Conservation (phyloP, 2,113 vertebrate genomes). For the Spea bombifrons region DNA sequence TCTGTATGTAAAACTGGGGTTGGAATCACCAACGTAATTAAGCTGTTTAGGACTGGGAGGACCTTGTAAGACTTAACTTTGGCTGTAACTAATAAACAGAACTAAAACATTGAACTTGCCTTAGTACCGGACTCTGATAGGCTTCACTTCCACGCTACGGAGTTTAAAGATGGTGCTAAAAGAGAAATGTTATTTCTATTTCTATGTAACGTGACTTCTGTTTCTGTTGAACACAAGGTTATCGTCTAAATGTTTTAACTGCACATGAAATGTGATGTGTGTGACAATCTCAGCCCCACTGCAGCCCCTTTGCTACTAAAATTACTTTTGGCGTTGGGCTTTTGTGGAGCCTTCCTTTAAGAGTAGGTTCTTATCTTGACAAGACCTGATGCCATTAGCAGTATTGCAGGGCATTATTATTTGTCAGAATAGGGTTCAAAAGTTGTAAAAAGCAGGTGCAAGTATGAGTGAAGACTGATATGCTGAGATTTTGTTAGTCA, state of each 20-base stretch:
- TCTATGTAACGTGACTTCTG: conserved; percentile 13
- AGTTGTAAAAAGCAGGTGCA: conserved; percentile 59
- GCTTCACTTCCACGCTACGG: background rate
- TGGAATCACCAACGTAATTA: too few species aligned
- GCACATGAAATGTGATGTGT: conserved; percentile 56
- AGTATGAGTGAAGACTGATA: conserved; percentile 61
- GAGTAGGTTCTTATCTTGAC: conserved; percentile 71
- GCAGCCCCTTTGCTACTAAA: conserved; percentile 54
- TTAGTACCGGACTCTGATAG: too few species aligned
- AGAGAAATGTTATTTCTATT: conserved; percentile 52
- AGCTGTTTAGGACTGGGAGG: too few species aligned
- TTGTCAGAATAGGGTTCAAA: conserved; percentile 59
- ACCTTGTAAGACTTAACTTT: too few species aligned
- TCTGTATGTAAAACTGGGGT: too few species aligned
- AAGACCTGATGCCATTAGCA: conserved; percentile 61
- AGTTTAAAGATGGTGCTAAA: conserved; percentile 12
- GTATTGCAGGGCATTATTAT: conserved; percentile 66
- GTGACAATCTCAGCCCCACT: conserved; percentile 55
- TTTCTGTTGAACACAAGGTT: conserved; percentile 61
- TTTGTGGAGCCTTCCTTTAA: conserved; percentile 62
- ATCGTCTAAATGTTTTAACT: conserved; percentile 61
- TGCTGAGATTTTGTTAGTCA: conserved; percentile 48
- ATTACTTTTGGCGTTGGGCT: conserved; percentile 66
- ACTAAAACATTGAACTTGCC: too few species aligned
- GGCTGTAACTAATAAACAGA: too few species aligned